Percentiles rank a stretch among this genome's conserved stretches.
Conservation (phyloP, 2,888 invertebrate species). For the Homarus gammarus region DNA sequence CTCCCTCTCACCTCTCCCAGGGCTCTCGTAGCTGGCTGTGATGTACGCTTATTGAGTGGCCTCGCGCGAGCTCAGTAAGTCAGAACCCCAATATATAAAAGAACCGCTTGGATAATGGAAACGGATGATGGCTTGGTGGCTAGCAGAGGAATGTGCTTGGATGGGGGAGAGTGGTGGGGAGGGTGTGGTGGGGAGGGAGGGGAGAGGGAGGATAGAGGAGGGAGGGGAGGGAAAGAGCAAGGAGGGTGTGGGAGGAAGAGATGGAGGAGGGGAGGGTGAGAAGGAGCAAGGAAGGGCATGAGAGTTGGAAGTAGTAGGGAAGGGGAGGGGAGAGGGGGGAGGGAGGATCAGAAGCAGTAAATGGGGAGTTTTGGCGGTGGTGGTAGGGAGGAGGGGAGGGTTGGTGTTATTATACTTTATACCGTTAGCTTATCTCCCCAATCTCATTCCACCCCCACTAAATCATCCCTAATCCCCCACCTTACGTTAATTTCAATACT, state of each 20-base stretch:
- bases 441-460: neutral
- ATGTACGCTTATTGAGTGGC: constrained; percentile 26
- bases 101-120: constrained; percentile 1
- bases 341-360: neutral
- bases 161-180: neutral
- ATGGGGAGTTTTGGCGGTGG: no score
- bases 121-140: neutral
- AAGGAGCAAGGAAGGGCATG: no score
- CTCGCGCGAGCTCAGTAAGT: neutral
- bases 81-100: neutral
- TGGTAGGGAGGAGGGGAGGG: neutral
- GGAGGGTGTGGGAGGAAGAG: neutral
- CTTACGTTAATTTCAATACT: neutral
- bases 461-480: neutral
- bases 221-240: no score
- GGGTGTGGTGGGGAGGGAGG: neutral
- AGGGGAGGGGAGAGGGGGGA: constrained; percentile 2
- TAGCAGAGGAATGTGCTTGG: constrained; percentile 13
- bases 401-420: no score
- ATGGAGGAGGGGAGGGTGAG: neutral
- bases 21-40: neutral
- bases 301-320: no score
- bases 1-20: neutral
- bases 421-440: neutral
- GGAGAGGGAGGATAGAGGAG: neutral